A percentile compares a stretch with the other conserved stretches of the same genome.
phyloP scores from a whole-genome alignment of 2,113 vertebrate genomes.

The Aplodontia rufa region DNA sequence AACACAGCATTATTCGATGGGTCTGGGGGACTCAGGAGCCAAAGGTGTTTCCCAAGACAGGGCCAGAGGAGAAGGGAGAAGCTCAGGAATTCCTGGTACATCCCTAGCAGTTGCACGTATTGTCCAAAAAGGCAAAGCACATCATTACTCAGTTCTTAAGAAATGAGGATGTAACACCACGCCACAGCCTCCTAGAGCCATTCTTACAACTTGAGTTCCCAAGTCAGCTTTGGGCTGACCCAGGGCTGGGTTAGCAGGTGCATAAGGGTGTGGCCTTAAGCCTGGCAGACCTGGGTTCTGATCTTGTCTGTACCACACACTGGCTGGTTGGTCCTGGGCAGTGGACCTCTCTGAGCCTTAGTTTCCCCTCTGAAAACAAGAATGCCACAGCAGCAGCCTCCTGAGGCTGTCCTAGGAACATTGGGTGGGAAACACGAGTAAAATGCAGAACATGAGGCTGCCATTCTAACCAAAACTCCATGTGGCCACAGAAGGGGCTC shows the following conservation, averaged over 20 bases:
- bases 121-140: not conserved
- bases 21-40: not conserved
- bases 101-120: not conserved
- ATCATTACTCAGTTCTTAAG: not conserved
- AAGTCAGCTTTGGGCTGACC: not conserved
- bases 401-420: too few species aligned
- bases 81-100: not conserved
- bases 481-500: not conserved
- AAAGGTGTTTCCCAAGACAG: not conserved
- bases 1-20: not conserved
- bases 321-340: not conserved
- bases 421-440: not conserved
- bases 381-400: too few species aligned
- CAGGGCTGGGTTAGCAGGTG: rapidly evolving
- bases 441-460: rapidly evolving
- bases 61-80: not conserved
- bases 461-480: not conserved
- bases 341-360: not conserved
- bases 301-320: not conserved
- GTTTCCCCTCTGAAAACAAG: not conserved
- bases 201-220: rapidly evolving
- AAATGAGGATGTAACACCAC: not conserved
- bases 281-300: not conserved
- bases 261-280: not conserved
- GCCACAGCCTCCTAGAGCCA: too few species aligned